A percentile compares a stretch with the other conserved stretches of the same genome.
Conservation (phyloP, 1,140 invertebrate species). For the Hyles euphorbiae region DNA sequence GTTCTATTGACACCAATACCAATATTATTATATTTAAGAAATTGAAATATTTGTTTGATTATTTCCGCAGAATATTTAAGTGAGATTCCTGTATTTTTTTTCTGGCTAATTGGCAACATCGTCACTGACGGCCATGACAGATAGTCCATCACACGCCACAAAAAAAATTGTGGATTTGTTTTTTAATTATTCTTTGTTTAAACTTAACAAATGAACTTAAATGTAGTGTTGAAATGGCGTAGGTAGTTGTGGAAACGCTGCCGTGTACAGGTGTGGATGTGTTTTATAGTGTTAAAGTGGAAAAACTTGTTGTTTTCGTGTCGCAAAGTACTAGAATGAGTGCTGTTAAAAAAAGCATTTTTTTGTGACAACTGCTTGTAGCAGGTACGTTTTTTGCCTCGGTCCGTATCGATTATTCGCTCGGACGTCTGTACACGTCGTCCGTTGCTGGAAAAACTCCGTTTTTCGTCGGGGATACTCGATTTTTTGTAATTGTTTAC, state of each 20-base stretch:
- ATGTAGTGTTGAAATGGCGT: background rate
- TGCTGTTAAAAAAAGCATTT: slow-evolving; percentile 9
- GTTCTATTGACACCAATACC: slow-evolving; percentile 1
- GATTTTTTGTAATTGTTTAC: background rate
- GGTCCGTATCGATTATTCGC: slow-evolving; percentile 7
- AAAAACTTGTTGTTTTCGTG: slow-evolving; percentile 2
- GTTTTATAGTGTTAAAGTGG: background rate
- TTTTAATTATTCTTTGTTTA: slow-evolving; percentile 8
- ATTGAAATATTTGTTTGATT: background rate
- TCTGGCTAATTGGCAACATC: background rate
- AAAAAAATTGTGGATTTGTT: slow-evolving; percentile 7
- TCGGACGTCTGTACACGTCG: background rate
- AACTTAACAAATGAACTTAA: slow-evolving; percentile 1
- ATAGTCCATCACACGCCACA: slow-evolving; percentile 4
- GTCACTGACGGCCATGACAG: slow-evolving; percentile 12
- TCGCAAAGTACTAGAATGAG: slow-evolving; percentile 1
- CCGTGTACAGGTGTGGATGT: background rate
- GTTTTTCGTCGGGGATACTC: background rate
- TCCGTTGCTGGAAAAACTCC: background rate
- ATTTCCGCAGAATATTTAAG: background rate
- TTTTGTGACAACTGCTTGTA: slow-evolving; percentile 6
- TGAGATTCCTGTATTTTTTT: background rate
- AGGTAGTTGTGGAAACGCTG: background rate
- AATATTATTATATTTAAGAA: background rate
- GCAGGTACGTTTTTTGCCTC: slow-evolving; percentile 11